These are phyloP conservation scores for Triops cancriformis DNA, from an alignment of 1,140 invertebrate genomes.

Conservation along the genomic window DNA sequence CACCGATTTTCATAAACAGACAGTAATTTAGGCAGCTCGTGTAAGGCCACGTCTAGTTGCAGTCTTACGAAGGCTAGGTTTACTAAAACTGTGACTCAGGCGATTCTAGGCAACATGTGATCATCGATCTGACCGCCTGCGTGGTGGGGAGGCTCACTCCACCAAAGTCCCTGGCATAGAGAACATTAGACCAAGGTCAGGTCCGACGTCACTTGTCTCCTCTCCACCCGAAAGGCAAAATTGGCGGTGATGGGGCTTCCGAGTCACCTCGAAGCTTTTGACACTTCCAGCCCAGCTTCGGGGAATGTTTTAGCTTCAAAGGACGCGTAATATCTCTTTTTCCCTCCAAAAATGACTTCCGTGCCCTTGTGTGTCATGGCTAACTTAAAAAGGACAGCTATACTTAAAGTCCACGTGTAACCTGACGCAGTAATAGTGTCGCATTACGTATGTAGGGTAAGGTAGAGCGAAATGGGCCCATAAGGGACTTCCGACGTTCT, in stretches of 20 bases:
- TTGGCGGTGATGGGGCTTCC: neutral
- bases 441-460: neutral
- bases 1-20: too few species aligned
- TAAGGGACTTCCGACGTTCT: neutral
- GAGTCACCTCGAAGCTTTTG: neutral
- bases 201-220: neutral
- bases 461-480: neutral
- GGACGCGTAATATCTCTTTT: neutral
- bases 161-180: neutral
- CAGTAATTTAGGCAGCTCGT: neutral
- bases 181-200: conserved; percentile 5
- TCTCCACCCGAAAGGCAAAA: neutral
- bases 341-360: neutral
- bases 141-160: neutral
- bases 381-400: neutral
- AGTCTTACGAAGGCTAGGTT: neutral
- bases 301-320: neutral
- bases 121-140: neutral
- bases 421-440: neutral
- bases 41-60: neutral
- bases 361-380: neutral
- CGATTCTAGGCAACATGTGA: conserved; percentile 6
- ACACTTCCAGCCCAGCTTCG: neutral
- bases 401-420: neutral
- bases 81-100: neutral